Evolutionary conservation across 1,140 invertebrate genomes (phyloP).

Genomic region (Agrypnia vestita): DNA sequence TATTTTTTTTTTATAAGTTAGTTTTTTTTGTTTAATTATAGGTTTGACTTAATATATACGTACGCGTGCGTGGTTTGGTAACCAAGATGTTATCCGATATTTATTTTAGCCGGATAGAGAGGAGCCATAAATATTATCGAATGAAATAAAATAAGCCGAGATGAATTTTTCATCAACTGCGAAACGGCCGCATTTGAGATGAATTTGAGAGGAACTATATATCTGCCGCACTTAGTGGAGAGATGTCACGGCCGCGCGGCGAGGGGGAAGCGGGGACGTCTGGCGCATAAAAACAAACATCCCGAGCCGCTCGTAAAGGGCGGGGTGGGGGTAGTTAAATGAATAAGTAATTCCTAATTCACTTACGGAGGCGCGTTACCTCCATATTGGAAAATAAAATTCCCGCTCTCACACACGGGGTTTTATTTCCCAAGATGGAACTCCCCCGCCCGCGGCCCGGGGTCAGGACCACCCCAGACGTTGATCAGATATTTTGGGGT

Average conservation of each 20-base stretch:
- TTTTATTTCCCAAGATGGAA: conserved; percentile 59
- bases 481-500: not conserved
- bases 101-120: no score
- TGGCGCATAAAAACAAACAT: conserved; percentile 26
- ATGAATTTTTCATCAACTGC: no score
- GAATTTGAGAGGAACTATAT: conserved; percentile 17
- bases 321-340: conserved; percentile 55
- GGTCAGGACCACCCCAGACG: not conserved
- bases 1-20: no score
- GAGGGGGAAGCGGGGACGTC: conserved; percentile 7
- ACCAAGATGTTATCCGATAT: no score
- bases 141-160: no score
- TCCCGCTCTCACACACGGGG: conserved; percentile 47
- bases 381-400: conserved; percentile 61
- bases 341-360: conserved; percentile 61
- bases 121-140: no score
- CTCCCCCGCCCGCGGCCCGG: not conserved
- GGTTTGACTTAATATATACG: no score
- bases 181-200: not conserved
- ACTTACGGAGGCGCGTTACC: conserved; percentile 57
- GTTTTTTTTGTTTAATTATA: no score
- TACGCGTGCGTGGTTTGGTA: no score
- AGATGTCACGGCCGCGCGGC: conserved; percentile 10
- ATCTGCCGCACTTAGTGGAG: not conserved
- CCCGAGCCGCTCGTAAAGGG: conserved; percentile 53